Percentiles rank a stretch among this genome's conserved stretches.
Evolutionary conservation across 35 echinoderm and acorn worm species (phyloP).

Genomic region (Eucidaris tribuloides): DNA sequence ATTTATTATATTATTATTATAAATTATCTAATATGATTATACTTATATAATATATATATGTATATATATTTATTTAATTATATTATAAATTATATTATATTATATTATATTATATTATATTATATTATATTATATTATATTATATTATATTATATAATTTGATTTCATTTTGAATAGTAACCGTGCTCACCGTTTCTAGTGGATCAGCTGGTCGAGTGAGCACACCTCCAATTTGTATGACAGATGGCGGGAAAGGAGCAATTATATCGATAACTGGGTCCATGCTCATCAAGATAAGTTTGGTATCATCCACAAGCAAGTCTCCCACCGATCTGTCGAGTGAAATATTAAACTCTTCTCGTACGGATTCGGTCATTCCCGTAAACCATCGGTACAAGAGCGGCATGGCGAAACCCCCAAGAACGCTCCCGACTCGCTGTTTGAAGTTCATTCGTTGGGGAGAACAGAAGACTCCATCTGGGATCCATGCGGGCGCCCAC

Average conservation of each 20-base stretch:
- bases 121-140: too few species aligned
- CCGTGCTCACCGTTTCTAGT: too few species aligned
- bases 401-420: background rate
- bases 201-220: background rate
- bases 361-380: background rate
- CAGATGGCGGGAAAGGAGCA: constrained; percentile 37
- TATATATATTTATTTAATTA: too few species aligned
- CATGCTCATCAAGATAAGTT: constrained; percentile 4
- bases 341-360: background rate
- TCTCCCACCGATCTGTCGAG: background rate
- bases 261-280: constrained; percentile 44
- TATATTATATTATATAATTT: too few species aligned
- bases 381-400: background rate
- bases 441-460: background rate
- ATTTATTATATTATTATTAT: too few species aligned
- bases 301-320: background rate
- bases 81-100: too few species aligned
- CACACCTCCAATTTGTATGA: constrained; percentile 33
- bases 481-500: background rate
- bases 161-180: too few species aligned
- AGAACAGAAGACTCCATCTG: background rate
- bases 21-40: too few species aligned
- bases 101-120: too few species aligned
- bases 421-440: background rate
- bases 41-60: too few species aligned